phyloP scores from a whole-genome alignment of 2,797 vertebrate genomes.

The Clarias laeviceps region DNA sequence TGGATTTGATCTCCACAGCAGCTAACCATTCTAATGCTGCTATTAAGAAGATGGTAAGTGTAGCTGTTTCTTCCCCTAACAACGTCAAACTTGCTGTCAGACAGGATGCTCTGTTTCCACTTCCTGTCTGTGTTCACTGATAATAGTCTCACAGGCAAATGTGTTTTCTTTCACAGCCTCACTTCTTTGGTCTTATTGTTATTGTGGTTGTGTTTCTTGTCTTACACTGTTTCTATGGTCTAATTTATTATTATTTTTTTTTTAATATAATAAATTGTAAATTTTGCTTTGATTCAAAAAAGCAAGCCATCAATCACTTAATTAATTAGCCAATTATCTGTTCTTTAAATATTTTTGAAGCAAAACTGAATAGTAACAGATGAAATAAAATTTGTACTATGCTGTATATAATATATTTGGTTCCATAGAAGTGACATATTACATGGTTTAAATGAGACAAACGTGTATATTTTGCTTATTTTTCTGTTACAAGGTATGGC shows the following conservation, averaged over 20 bases:
- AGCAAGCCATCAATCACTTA: not conserved
- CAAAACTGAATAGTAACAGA: not conserved
- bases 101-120: conserved; percentile 44
- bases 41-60: conserved; percentile 94
- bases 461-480: too few species aligned
- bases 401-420: too few species aligned
- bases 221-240: not conserved
- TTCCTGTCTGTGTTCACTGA: conserved; percentile 48
- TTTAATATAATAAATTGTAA: not conserved
- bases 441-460: too few species aligned
- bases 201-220: not conserved
- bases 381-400: not conserved
- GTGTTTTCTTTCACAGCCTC: conserved; percentile 27
- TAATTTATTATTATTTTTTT: too few species aligned
- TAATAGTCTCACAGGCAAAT: not conserved
- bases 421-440: too few species aligned
- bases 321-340: not conserved
- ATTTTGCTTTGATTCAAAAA: not conserved
- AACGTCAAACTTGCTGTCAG: not conserved
- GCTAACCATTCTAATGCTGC: conserved; percentile 96
- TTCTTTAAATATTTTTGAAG: not conserved
- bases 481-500: too few species aligned
- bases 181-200: not conserved
- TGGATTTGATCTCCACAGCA: conserved; percentile 95
- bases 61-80: not conserved